A percentile compares a stretch with the other conserved stretches of the same genome.
These are phyloP conservation scores for Melipona bicolor DNA, from an alignment of 2,888 invertebrate species.

Conservation along the genomic window DNA sequence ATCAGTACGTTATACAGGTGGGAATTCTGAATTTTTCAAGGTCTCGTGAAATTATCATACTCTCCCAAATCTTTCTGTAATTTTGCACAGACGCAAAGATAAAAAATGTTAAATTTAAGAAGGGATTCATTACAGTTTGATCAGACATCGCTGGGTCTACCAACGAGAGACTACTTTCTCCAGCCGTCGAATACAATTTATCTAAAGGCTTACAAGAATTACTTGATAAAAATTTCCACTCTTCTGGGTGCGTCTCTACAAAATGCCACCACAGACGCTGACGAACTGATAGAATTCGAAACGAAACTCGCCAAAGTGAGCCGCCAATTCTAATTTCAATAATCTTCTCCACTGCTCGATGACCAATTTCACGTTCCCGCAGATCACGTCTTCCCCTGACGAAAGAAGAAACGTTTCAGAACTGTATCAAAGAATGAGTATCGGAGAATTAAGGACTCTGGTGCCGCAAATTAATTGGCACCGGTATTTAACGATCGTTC, in stretches of 20 bases:
- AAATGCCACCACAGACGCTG: constrained; percentile 88
- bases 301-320: constrained; percentile 88
- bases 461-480: constrained; percentile 91
- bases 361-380: constrained; percentile 55
- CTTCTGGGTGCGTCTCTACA: constrained; percentile 89
- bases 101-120: not conserved
- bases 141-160: constrained; percentile 90
- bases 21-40: constrained; percentile 27
- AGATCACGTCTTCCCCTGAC: constrained; percentile 92
- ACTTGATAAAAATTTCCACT: constrained; percentile 90
- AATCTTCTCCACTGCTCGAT: not conserved
- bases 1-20: constrained; percentile 93
- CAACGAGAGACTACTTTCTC: constrained; percentile 91
- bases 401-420: constrained; percentile 93
- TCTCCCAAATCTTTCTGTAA: not conserved
- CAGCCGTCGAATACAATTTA: constrained; percentile 89
- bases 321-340: not conserved
- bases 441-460: constrained; percentile 88
- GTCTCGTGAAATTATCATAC: not conserved
- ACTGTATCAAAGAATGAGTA: constrained; percentile 91
- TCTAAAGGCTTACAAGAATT: constrained; percentile 91
- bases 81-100: not conserved
- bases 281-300: constrained; percentile 92
- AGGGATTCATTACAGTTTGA: constrained; percentile 88
- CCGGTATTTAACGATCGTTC: constrained; percentile 88